phyloP scores from a whole-genome alignment of 1,140 invertebrate species.

The Neodiprion pinetum region DNA sequence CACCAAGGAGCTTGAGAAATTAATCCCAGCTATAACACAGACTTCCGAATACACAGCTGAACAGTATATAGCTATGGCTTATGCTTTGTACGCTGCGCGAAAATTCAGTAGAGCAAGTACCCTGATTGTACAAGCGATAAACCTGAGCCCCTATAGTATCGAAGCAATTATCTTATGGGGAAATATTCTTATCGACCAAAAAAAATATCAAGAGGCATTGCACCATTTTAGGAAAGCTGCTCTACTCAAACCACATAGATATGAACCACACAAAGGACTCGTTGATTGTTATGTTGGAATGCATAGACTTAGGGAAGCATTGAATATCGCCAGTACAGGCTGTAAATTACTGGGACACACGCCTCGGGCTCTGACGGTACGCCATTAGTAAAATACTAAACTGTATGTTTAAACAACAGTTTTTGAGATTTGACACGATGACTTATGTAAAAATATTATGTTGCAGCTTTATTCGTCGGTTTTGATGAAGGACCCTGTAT shows the following conservation, averaged over 20 bases:
- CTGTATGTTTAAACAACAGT: slow-evolving; percentile 17
- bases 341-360: slow-evolving; percentile 75
- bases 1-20: slow-evolving; percentile 59
- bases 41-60: slow-evolving; percentile 63
- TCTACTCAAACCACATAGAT: slow-evolving; percentile 64
- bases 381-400: slow-evolving; percentile 34
- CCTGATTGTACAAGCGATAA: slow-evolving; percentile 67
- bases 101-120: slow-evolving; percentile 67
- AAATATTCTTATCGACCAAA: slow-evolving; percentile 73
- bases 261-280: slow-evolving; percentile 75
- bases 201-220: slow-evolving; percentile 75
- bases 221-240: slow-evolving; percentile 77
- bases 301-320: slow-evolving; percentile 72
- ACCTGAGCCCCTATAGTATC: slow-evolving; percentile 64
- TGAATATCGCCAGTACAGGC: slow-evolving; percentile 72
- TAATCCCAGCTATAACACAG: slow-evolving; percentile 54
- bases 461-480: slow-evolving; percentile 75
- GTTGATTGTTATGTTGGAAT: slow-evolving; percentile 75
- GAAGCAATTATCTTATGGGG: slow-evolving; percentile 77
- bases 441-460: slow-evolving; percentile 28
- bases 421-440: slow-evolving; percentile 14
- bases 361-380: slow-evolving; percentile 73
- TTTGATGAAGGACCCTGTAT: slow-evolving; percentile 73
- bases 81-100: slow-evolving; percentile 63
- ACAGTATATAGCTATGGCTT: slow-evolving; percentile 71